phyloP scores from a whole-genome alignment of 2,888 invertebrate species.

The Blera fallax region DNA sequence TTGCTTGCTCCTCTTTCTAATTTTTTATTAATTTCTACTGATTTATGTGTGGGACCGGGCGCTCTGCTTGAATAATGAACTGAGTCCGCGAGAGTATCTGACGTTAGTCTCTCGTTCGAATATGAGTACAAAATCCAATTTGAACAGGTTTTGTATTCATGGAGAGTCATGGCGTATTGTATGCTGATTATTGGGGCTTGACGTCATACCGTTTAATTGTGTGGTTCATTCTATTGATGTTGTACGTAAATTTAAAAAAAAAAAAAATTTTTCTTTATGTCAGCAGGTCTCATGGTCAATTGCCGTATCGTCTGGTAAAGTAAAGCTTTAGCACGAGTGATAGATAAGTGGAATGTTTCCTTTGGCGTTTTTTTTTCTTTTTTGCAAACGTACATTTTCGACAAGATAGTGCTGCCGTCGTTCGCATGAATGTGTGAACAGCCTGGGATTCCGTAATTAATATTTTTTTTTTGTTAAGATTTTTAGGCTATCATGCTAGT shows the following conservation, averaged over 20 bases:
- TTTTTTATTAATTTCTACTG: neutral
- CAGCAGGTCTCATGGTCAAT: slow-evolving; percentile 21
- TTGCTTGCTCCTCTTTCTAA: neutral
- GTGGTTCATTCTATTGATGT: neutral
- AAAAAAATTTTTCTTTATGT: neutral
- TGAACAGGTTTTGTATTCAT: neutral
- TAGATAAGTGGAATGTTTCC: neutral
- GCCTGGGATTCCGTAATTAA: neutral
- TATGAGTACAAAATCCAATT: neutral
- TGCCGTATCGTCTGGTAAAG: neutral
- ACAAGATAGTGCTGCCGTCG: too few relatives aligned
- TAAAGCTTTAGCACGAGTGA: neutral
- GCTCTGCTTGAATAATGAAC: neutral
- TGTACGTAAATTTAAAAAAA: neutral
- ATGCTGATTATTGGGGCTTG: slow-evolving; percentile 8
- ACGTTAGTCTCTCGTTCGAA: neutral
- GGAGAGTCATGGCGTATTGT: neutral
- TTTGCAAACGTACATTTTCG: neutral
- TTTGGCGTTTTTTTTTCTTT: neutral
- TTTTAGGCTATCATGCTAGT: neutral
- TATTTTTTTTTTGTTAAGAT: neutral
- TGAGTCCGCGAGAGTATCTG: neutral
- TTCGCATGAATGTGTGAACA: neutral
- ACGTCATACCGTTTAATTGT: slow-evolving; percentile 21
- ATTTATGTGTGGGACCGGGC: neutral